Conservation (phyloP, 1,140 invertebrate species). For the Dinothrombium tinctorium region DNA sequence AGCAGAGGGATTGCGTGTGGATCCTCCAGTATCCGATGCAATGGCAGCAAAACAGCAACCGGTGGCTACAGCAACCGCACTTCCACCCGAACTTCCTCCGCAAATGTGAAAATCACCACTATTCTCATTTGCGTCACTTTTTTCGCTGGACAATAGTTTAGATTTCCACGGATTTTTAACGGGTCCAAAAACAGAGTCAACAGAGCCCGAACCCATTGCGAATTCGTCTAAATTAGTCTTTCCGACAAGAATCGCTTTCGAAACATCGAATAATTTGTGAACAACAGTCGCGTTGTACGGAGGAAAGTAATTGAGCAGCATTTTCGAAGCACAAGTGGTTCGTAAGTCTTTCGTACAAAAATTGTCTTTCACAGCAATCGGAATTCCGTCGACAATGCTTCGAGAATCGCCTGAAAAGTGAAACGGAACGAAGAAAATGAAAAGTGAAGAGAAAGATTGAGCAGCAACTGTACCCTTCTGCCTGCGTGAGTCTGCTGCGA, state of each 20-base stretch:
- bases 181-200: conserved; percentile 68
- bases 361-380: conserved; percentile 80
- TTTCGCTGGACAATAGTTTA: neutral
- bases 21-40: conserved; percentile 93
- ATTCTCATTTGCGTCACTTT: neutral
- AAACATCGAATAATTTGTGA: conserved; percentile 33
- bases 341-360: conserved; percentile 51
- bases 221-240: conserved; percentile 98
- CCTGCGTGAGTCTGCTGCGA: no score
- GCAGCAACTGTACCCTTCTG: no score
- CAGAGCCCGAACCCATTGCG: conserved; percentile 84
- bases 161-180: conserved; percentile 69
- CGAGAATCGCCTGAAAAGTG: neutral
- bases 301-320: conserved; percentile 67
- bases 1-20: conserved; percentile 79
- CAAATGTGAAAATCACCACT: conserved; percentile 26
- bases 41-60: conserved; percentile 59
- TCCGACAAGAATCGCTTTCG: conserved; percentile 62
- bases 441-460: no score
- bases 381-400: conserved; percentile 44
- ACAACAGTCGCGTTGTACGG: conserved; percentile 81
- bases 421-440: conserved; percentile 4
- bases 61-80: conserved; percentile 72
- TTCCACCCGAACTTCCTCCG: conserved; percentile 90
- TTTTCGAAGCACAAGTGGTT: conserved; percentile 80